Conservation (phyloP, 2,797 vertebrate species). For the Heterohyrax brucei region DNA sequence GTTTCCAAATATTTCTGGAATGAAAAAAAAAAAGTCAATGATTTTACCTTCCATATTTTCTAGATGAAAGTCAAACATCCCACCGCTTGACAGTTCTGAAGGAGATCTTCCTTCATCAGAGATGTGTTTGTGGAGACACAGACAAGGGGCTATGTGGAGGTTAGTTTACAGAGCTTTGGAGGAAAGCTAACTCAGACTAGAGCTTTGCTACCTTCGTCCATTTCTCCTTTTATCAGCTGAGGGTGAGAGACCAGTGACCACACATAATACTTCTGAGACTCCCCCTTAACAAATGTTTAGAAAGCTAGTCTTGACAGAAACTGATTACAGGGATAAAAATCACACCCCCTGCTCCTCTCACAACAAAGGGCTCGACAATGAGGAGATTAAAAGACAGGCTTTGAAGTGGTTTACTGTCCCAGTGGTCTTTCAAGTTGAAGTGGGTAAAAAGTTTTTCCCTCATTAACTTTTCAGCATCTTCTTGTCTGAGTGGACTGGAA, state of each 20-base stretch:
- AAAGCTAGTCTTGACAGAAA: constrained; percentile 92
- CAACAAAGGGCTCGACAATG: constrained; percentile 86
- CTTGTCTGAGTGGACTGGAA: constrained; percentile 53
- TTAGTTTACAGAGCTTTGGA: background rate
- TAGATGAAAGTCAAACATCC: constrained; percentile 89
- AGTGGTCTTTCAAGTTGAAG: constrained; percentile 75
- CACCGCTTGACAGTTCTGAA: constrained; percentile 86
- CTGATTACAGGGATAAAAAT: constrained; percentile 89
- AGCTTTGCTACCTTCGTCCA: constrained; percentile 51
- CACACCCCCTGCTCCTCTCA: constrained; percentile 86
- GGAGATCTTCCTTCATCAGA: constrained; percentile 70
- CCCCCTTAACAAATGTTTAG: constrained; percentile 89
- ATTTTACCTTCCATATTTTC: constrained; percentile 91
- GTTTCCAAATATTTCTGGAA: constrained; percentile 11
- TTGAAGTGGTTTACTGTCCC: constrained; percentile 82
- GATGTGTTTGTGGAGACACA: background rate
- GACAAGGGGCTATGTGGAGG: background rate
- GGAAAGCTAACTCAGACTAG: background rate
- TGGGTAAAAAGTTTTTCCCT: constrained; percentile 60
- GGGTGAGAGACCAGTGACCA: constrained; percentile 80
- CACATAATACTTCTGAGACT: constrained; percentile 87
- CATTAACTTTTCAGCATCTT: constrained; percentile 76
- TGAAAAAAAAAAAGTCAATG: background rate
- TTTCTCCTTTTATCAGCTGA: constrained; percentile 67
- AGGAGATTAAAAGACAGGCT: constrained; percentile 86